Evolutionary conservation across 2,888 invertebrate species (phyloP), one percentile per base, ranked within the genome.

Genomic region (Scaptomyza caliginosa): DNA sequence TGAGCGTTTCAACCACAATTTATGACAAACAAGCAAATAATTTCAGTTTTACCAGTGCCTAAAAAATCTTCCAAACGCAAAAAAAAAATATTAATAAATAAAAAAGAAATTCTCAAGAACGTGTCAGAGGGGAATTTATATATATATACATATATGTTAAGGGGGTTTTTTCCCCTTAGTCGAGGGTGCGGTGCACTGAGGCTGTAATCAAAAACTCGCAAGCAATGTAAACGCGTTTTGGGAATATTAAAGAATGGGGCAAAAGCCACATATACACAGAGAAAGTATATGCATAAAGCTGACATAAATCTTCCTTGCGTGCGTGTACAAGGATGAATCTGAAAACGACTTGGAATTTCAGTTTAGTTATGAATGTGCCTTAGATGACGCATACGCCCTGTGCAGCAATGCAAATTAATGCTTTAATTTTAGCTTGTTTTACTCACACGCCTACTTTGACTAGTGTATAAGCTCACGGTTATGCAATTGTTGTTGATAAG

Each of bases 261-360:
- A 36, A 45, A 36, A 49, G 54, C 16, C 36, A 49, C 11, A 56
- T 46, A 51, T 21, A 40, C 17, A 38, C n/a, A 28, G 4, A 46
- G 38, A 42, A 26, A 59, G 48, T 36, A 23, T 4, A 17, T 23
- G 40, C 19, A 23, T 42, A 60, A 48, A 34, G 59, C 24, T 38
- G 39, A 72, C 63, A 81, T 66, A 85, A 85, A 81, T 81, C 78
- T 67, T 49, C 76, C 65, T 75, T 75, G 66, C 64, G 56, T 60
- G 52, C 51, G 17, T 28, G 36, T 30, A 23, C 55, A 54, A 63
- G 65, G 63, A 82, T 70, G 66, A 78, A 83, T 73, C 69, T 69
- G 48, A 45, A 49, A 56, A 13, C 52, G 16, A 51, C 57, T 69
- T 28, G 42, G 59, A 62, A 48, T 66, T 58, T 56, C 30, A 56